Evolutionary conservation across 1,140 invertebrate species (phyloP), one percentile per base, ranked within the genome.

Genomic region (Nixonia krombeini): DNA sequence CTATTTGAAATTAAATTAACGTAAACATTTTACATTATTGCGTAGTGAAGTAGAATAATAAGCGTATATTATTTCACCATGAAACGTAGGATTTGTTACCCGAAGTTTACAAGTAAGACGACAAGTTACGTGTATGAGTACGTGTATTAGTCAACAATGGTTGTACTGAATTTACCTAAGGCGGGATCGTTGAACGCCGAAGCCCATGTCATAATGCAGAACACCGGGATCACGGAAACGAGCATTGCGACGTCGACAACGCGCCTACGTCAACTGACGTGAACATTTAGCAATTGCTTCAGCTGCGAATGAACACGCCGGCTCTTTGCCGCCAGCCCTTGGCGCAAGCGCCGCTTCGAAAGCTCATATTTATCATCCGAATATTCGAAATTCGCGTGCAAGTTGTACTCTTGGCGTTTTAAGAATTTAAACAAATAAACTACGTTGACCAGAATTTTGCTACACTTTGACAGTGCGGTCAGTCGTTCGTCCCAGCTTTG

Each of bases 201-300:
- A 50, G 73, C 75, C 73, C 77, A 75, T 61, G 76, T 76, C 70
- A 73, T 73, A 71, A 83, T 69, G 70, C 58, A 81, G 52, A 83
- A 64, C 56, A 79, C 72, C 63, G 70, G 55, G 18, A 81, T 59
- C 72, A 71, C 79, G 76, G 74, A 62, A 74, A 72, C 68, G 55
- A 76, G 72, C 76, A 83, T 83, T 80, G 80, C 74, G 73, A 75
- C 72, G 72, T 74, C 65, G 70, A 67, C 75, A 82, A 78, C 83
- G 82, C 80, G 81, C 67, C 69, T 74, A 77, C 80, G 75, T 80
- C 78, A 79, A 85, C 83, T 85, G 77, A 64, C 52, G 70, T 65
- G 37, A 74, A 69, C 63, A 66, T 69, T 55, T 56, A 64, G 47
- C 72, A 70, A 67, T 33, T 64, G 63, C 41, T 66, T 57, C 49